Evolutionary conservation across 2,113 vertebrate genomes (phyloP).

Genomic region (Myodes glareolus): DNA sequence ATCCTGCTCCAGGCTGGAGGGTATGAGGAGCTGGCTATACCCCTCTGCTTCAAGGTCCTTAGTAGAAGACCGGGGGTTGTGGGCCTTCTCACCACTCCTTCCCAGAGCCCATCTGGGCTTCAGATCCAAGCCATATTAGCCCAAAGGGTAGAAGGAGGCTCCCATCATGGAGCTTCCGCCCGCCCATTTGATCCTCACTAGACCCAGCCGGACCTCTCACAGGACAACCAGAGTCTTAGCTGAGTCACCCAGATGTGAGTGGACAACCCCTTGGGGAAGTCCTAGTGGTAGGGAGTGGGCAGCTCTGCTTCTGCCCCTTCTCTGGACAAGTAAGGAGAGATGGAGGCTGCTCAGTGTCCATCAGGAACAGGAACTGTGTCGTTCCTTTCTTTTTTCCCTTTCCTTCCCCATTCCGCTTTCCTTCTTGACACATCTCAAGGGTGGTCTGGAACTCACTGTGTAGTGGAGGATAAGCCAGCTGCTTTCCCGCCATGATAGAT

Average conservation of each 20-base stretch:
- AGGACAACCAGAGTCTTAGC: neutral
- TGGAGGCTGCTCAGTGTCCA: neutral
- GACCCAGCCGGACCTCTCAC: neutral
- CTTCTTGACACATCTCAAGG: neutral
- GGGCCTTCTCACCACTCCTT: fast-evolving
- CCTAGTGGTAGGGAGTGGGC: neutral
- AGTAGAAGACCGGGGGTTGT: neutral
- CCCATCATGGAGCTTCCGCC: neutral
- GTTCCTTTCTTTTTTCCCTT: neutral
- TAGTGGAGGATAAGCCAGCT: neutral
- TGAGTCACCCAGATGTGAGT: too few species aligned
- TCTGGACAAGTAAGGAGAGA: neutral
- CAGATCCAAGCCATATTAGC: fast-evolving
- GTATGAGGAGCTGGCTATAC: neutral
- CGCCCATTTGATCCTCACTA: neutral
- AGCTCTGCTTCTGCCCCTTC: neutral
- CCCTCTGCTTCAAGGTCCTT: neutral
- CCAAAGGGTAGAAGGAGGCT: neutral
- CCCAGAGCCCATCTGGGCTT: neutral
- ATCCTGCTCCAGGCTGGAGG: too few species aligned
- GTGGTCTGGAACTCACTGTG: neutral
- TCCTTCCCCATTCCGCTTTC: neutral
- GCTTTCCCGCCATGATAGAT: too few species aligned
- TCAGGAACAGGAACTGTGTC: neutral
- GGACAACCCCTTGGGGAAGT: neutral